A percentile compares a stretch with the other conserved stretches of the same genome.
Conservation (phyloP, 2,113 vertebrate species). For the Amia ocellicauda region DNA sequence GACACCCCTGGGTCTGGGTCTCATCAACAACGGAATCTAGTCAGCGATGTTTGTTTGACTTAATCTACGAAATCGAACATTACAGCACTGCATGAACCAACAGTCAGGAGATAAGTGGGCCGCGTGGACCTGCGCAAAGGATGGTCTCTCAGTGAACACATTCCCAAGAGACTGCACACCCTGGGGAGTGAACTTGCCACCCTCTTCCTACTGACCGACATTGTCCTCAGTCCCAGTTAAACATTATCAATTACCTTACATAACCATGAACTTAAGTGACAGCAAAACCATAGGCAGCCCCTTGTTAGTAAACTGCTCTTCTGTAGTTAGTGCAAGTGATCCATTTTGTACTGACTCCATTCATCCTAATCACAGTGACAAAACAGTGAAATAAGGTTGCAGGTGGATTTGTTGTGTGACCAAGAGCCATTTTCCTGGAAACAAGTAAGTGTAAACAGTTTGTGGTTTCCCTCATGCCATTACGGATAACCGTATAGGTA, state of each 20-base stretch:
- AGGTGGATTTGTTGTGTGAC: neutral
- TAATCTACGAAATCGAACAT: too few species aligned
- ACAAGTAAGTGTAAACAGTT: slow-evolving; percentile 32
- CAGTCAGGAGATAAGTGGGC: too few species aligned
- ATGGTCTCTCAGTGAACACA: too few species aligned
- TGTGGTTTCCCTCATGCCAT: slow-evolving; percentile 22
- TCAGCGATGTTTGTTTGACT: too few species aligned
- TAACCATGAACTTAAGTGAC: slow-evolving; percentile 19
- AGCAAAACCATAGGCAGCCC: slow-evolving; percentile 27
- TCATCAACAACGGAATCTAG: too few species aligned
- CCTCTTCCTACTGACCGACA: slow-evolving; percentile 19
- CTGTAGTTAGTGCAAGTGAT: too few species aligned
- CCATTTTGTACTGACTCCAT: too few species aligned
- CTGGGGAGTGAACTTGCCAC: slow-evolving; percentile 18
- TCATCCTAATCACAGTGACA: slow-evolving; percentile 1
- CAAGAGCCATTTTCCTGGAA: slow-evolving; percentile 10
- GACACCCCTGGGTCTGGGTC: too few species aligned
- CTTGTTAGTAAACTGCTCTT: slow-evolving; percentile 5
- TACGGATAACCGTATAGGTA: slow-evolving; percentile 14
- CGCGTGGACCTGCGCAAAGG: too few species aligned
- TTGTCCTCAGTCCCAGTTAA: slow-evolving; percentile 25
- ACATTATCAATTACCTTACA: slow-evolving; percentile 8
- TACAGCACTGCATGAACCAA: too few species aligned
- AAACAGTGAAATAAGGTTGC: neutral
- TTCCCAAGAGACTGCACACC: neutral